Conservation (phyloP, 1,140 invertebrate genomes). For the Aphelenchoides besseyi region DNA sequence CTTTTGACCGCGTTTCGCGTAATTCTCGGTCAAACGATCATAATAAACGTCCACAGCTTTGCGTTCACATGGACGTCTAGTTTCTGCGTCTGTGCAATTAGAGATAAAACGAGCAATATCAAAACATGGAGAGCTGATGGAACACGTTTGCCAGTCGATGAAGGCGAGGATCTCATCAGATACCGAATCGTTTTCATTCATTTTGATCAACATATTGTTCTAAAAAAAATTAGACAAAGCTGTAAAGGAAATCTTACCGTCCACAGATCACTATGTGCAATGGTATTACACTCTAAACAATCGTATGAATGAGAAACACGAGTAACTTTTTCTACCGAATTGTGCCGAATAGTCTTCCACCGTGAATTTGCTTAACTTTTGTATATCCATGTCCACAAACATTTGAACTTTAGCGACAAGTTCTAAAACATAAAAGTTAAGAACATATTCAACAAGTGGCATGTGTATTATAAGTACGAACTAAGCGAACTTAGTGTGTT, state of each 20-base stretch:
- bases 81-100: conserved; percentile 11
- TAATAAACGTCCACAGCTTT: neutral
- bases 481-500: too few relatives aligned
- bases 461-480: too few relatives aligned
- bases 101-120: conserved; percentile 16
- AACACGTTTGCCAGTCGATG: conserved; percentile 18
- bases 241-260: neutral
- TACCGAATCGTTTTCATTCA: neutral
- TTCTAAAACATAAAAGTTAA: neutral
- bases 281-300: neutral
- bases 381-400: neutral
- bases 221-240: neutral
- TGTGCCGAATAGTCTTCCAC: neutral
- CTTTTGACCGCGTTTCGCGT: conserved; percentile 4
- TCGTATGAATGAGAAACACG: too few relatives aligned
- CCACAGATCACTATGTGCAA: conserved; percentile 10
- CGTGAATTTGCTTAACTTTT: neutral
- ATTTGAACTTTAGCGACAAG: neutral
- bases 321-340: too few relatives aligned
- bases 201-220: conserved; percentile 21
- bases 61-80: neutral
- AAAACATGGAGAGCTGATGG: neutral
- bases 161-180: conserved; percentile 9
- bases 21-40: conserved; percentile 4
- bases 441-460: too few relatives aligned